phyloP scores from a whole-genome alignment of 1,140 invertebrate genomes.

The Magallana gigas region DNA sequence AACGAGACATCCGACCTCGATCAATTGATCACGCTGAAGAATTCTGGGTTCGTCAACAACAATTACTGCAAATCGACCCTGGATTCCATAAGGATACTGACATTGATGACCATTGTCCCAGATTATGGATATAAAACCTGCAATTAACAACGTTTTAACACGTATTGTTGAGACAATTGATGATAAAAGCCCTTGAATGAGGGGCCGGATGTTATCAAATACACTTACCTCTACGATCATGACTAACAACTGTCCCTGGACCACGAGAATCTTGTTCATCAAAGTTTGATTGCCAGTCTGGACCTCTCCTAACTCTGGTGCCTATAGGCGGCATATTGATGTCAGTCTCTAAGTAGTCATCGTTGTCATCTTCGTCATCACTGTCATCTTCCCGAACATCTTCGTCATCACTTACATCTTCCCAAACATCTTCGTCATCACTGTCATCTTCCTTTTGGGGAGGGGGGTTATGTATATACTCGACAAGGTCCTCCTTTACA shows the following conservation, averaged over 20 bases:
- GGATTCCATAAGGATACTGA: slow-evolving; percentile 18
- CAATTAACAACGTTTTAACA: not conserved
- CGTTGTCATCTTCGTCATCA: not conserved
- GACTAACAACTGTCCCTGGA: not conserved
- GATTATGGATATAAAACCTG: slow-evolving; percentile 38
- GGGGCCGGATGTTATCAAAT: not conserved
- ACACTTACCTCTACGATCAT: not conserved
- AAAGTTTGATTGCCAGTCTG: not conserved
- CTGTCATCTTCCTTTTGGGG: not conserved
- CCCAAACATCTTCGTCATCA: not conserved
- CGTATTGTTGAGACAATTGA: not conserved
- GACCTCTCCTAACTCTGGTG: slow-evolving; percentile 20
- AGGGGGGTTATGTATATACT: not conserved
- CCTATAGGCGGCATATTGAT: slow-evolving; percentile 26
- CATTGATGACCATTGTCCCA: slow-evolving; percentile 45
- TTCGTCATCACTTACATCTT: not conserved
- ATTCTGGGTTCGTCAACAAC: slow-evolving; percentile 42
- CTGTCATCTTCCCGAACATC: too few relatives aligned
- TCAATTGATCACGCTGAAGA: slow-evolving; percentile 29
- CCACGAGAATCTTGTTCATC: not conserved
- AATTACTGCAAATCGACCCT: not conserved
- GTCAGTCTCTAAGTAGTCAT: not conserved
- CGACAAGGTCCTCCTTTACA: not conserved
- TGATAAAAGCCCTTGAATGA: not conserved
- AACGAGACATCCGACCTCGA: slow-evolving; percentile 44